A percentile compares a stretch with the other conserved stretches of the same genome.
phyloP scores from a whole-genome alignment of 2,888 invertebrate species.

The Choreutis nemorana region DNA sequence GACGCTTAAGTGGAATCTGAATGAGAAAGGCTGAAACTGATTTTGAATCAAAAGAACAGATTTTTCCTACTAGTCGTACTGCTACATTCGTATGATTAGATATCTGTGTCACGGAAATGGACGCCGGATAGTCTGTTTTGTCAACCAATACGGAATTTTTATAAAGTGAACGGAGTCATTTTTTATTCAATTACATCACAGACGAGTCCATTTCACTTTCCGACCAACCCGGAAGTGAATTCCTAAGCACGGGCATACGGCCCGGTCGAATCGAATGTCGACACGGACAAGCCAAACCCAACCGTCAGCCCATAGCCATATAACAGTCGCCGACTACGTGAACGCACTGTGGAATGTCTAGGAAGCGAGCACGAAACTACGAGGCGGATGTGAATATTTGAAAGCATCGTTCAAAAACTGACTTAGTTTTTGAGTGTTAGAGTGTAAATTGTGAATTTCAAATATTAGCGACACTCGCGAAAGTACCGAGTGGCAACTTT shows the following conservation, averaged over 20 bases:
- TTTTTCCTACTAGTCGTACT: no score
- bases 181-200: slow-evolving; percentile 67
- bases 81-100: no score
- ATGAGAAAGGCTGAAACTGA: no score
- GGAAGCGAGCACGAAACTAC: slow-evolving; percentile 46
- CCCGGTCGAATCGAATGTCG: slow-evolving; percentile 39
- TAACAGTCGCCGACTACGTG: slow-evolving; percentile 21
- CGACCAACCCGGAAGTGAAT: slow-evolving; percentile 67
- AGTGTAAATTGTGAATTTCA: slow-evolving; percentile 42
- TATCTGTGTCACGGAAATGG: slow-evolving; percentile 36
- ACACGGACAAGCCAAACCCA: slow-evolving; percentile 23
- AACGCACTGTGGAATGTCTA: slow-evolving; percentile 32
- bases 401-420: slow-evolving; percentile 38
- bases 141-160: slow-evolving; percentile 57
- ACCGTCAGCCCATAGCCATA: slow-evolving; percentile 26
- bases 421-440: slow-evolving; percentile 47
- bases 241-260: slow-evolving; percentile 64
- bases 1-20: no score
- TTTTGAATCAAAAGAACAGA: no score
- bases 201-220: slow-evolving; percentile 67
- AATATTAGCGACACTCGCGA: slow-evolving; percentile 48
- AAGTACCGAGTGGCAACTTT: slow-evolving; percentile 65
- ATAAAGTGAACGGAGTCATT: slow-evolving; percentile 64
- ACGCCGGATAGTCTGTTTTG: slow-evolving; percentile 44
- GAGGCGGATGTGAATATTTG: slow-evolving; percentile 60